Conservation (phyloP, 2,113 vertebrate genomes). For the Lamprotornis superbus region DNA sequence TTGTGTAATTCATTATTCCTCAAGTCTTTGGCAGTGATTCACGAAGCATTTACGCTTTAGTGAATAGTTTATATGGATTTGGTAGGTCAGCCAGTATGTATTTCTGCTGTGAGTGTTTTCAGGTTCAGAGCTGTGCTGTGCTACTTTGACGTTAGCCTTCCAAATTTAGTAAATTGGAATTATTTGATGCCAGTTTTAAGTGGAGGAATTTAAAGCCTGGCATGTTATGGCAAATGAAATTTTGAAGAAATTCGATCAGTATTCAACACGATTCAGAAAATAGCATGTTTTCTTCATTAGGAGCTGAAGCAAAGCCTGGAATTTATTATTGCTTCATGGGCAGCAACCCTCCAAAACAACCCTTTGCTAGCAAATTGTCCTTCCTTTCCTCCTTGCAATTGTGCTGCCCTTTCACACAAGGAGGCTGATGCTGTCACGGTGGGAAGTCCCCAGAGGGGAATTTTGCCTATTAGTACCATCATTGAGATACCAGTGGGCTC, state of each 20-base stretch:
- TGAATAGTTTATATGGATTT: background rate
- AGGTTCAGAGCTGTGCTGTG: background rate
- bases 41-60: background rate
- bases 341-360: accelerated
- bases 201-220: background rate
- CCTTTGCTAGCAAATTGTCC: accelerated
- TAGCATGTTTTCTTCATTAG: background rate
- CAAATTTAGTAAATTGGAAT: background rate
- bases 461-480: background rate
- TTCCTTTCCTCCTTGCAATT: background rate
- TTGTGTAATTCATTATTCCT: background rate
- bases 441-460: background rate
- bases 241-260: background rate
- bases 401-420: background rate
- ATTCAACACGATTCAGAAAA: background rate
- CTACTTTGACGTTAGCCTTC: background rate
- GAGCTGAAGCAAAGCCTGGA: background rate
- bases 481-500: background rate
- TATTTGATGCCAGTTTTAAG: background rate
- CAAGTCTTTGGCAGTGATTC: background rate
- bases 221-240: background rate
- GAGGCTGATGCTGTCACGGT: background rate
- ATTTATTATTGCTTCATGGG: background rate
- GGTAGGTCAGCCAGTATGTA: background rate
- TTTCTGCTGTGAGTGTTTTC: background rate